Base-by-base conservation (phyloP, 2,797 vertebrate species). In the Hephaestus fuliginosus region DNA sequence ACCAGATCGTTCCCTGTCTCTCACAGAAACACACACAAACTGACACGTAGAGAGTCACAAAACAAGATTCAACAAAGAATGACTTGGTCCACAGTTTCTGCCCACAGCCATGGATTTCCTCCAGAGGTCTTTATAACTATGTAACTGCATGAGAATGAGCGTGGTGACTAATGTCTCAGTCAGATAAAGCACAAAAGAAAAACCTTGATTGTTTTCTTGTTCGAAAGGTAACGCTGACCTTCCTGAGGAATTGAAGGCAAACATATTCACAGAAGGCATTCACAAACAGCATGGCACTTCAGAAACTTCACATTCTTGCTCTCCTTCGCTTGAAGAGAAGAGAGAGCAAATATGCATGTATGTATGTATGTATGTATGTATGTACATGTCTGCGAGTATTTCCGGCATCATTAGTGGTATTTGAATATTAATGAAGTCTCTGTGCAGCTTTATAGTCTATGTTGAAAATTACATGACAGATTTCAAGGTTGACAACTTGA, bases 181-280 rank as follows among this genome's bases (percentile, higher is more conserved):
- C 48, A 66, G 70, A 85, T 43, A 44, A 61, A 58, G 46, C 61
- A 62, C 39, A 65, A 76, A 43, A 65, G 52, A 70, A 83, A 33
- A 53, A 22, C 75, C 74, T 82, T 66, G 51, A 55, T 25, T 78
- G 55, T 49, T 33, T 75, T 69, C 18, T 58, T 51, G n/a, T 60
- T 81, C 17, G n/a, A 49, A 60, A 88, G 46, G 22, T 60, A 74
- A 74, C 0, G 0, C 25, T 69, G 82, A 83, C 88, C 86, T 91
- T 86, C 82, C 70, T 52, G 66, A 51, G 64, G 78, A 85, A 88
- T 80, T 64, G 60, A 71, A 87, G 60, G 74, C 39, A 39, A 30
- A 18, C 56, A 36, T 49, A 60, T 4, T 44, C 25, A 25, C 25
- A 25, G 25, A 25, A 25, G 70, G 71, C 81, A 84, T 87, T 86